These are phyloP conservation scores for Drosophila sp. DNA, from an alignment of 1,140 invertebrate genomes.

Conservation along the genomic window DNA sequence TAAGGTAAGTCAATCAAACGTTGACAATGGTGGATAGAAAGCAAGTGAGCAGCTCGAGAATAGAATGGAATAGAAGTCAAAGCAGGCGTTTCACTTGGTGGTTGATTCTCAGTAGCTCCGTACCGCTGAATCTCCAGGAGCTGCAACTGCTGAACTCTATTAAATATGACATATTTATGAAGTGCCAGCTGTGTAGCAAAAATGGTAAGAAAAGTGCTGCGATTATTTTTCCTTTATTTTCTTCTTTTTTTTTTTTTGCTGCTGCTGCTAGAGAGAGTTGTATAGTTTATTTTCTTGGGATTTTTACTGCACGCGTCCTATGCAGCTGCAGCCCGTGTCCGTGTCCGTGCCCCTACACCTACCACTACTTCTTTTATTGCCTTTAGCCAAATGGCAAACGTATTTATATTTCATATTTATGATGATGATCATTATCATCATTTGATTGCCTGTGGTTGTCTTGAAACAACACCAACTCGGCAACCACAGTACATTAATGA, in stretches of 20 bases:
- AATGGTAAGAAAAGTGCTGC: slow-evolving; percentile 53
- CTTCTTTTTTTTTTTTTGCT: too few species aligned
- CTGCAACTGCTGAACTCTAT: slow-evolving; percentile 68
- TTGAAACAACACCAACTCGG: background rate
- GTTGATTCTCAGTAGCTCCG: slow-evolving; percentile 47
- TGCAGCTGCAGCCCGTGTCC: slow-evolving; percentile 12
- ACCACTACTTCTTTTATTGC: background rate
- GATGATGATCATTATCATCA: slow-evolving; percentile 62
- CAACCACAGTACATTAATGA: background rate
- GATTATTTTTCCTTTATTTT: slow-evolving; percentile 42
- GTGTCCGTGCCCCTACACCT: slow-evolving; percentile 15
- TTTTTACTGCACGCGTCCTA: slow-evolving; percentile 49
- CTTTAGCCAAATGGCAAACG: slow-evolving; percentile 65
- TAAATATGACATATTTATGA: slow-evolving; percentile 85
- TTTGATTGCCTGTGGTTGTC: slow-evolving; percentile 62
- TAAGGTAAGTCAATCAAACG: slow-evolving; percentile 74
- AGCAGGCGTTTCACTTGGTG: slow-evolving; percentile 51
- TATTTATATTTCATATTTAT: slow-evolving; percentile 82
- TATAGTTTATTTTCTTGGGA: slow-evolving; percentile 30
- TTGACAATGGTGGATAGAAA: slow-evolving; percentile 59
- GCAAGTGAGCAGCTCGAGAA: slow-evolving; percentile 58
- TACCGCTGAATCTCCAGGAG: too few species aligned
- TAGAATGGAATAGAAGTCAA: slow-evolving; percentile 42
- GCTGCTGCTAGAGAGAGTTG: slow-evolving; percentile 3
- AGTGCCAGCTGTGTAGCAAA: slow-evolving; percentile 64